Evolutionary conservation across 2,888 invertebrate species (phyloP).

Genomic region (Drosophila borborema): DNA sequence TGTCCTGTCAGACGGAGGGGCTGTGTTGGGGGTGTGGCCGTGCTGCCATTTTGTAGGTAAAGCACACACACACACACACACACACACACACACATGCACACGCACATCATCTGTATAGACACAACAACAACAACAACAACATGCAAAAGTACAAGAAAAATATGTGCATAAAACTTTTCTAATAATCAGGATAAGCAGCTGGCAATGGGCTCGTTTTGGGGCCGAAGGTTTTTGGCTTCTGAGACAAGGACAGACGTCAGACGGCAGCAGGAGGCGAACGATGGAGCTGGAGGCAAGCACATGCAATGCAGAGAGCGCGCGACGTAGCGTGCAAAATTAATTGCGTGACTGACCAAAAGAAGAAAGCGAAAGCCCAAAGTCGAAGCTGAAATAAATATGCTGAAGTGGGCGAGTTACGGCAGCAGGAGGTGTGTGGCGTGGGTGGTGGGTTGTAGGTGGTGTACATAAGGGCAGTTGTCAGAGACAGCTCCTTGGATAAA

Average conservation of each 20-base stretch:
- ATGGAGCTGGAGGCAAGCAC: neutral
- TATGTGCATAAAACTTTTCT: conserved; percentile 82
- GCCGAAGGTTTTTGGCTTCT: neutral
- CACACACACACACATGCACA: neutral
- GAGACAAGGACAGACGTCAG: neutral
- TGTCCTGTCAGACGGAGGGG: conserved; percentile 14
- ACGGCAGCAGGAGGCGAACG: neutral
- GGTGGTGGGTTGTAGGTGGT: no score
- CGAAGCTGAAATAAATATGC: conserved; percentile 36
- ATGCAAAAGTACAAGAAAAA: conserved; percentile 57
- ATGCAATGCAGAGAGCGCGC: conserved; percentile 37
- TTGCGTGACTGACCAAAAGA: conserved; percentile 74
- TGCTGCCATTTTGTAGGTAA: conserved; percentile 46
- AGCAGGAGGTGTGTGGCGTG: neutral
- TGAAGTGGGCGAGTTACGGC: neutral
- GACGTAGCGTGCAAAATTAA: conserved; percentile 77
- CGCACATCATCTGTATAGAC: neutral
- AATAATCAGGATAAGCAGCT: conserved; percentile 75
- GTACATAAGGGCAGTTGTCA: no score
- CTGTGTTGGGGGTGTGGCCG: conserved; percentile 14
- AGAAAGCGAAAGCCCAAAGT: conserved; percentile 43
- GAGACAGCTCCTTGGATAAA: conserved; percentile 23
- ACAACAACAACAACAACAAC: conserved; percentile 11
- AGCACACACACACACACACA: conserved; percentile 27
- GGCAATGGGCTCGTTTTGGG: conserved; percentile 55